These are phyloP conservation scores for Phania funesta DNA, from an alignment of 2,888 invertebrate species.

Conservation along the genomic window DNA sequence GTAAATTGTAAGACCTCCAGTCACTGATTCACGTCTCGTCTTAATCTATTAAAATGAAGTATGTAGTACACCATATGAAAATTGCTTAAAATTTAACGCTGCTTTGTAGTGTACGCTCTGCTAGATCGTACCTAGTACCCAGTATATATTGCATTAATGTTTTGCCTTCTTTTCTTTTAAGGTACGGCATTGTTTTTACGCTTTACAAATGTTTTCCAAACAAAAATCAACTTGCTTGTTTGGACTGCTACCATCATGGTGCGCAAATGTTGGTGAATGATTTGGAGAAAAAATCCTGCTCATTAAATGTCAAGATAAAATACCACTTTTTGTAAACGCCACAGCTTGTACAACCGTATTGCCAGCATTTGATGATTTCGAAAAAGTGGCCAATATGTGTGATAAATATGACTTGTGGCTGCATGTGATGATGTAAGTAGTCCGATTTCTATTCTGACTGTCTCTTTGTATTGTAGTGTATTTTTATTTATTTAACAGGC, in stretches of 20 bases:
- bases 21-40: no score
- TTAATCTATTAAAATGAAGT: no score
- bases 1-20: no score
- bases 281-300: slow-evolving; percentile 83
- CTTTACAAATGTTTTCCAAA: slow-evolving; percentile 86
- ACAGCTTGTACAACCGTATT: slow-evolving; percentile 91
- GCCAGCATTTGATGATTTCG: slow-evolving; percentile 90
- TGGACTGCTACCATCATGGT: no score
- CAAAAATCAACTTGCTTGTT: no score
- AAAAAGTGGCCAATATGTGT: slow-evolving; percentile 85
- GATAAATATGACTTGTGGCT: slow-evolving; percentile 87
- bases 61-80: no score
- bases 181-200: slow-evolving; percentile 89
- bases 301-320: slow-evolving; percentile 81
- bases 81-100: no score
- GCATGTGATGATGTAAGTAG: slow-evolving; percentile 89
- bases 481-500: slow-evolving; percentile 81
- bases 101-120: no score
- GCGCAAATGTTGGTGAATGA: slow-evolving; percentile 86
- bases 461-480: neutral
- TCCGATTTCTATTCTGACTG: neutral
- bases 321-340: slow-evolving; percentile 87
- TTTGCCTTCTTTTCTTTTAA: slow-evolving; percentile 69
- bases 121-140: neutral
- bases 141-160: no score